Evolutionary conservation across 1,140 invertebrate species (phyloP).

Genomic region (Apocrypta bakeri): DNA sequence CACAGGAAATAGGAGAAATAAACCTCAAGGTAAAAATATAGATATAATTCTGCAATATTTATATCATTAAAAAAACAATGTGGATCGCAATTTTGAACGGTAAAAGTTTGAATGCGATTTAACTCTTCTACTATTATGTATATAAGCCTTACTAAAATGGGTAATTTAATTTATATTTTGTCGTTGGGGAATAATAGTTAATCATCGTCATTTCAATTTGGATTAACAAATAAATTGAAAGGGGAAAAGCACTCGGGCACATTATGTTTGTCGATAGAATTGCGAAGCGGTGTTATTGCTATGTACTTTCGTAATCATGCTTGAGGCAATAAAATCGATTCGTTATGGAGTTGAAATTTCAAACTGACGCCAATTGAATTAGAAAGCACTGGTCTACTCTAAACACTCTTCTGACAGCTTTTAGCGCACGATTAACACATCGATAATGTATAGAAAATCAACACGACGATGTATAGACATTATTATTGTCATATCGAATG

Average conservation of each 20-base stretch:
- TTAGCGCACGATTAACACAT: background rate
- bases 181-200: background rate
- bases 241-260: background rate
- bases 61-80: too few species aligned
- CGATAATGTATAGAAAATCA: background rate
- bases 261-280: conserved; percentile 1
- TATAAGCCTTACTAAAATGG: too few species aligned
- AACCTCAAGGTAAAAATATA: too few species aligned
- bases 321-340: background rate
- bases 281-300: background rate
- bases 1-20: too few species aligned
- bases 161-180: background rate
- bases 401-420: background rate
- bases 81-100: too few species aligned
- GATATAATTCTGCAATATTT: too few species aligned
- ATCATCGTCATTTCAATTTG: background rate
- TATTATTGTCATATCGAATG: too few species aligned
- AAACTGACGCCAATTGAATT: background rate
- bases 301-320: conserved; percentile 7
- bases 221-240: background rate
- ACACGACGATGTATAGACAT: background rate
- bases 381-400: background rate
- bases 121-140: too few species aligned
- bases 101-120: too few species aligned
- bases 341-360: background rate